These are phyloP conservation scores for Tonatia bakeri DNA, from an alignment of 2,113 vertebrate species.

Conservation along the genomic window DNA sequence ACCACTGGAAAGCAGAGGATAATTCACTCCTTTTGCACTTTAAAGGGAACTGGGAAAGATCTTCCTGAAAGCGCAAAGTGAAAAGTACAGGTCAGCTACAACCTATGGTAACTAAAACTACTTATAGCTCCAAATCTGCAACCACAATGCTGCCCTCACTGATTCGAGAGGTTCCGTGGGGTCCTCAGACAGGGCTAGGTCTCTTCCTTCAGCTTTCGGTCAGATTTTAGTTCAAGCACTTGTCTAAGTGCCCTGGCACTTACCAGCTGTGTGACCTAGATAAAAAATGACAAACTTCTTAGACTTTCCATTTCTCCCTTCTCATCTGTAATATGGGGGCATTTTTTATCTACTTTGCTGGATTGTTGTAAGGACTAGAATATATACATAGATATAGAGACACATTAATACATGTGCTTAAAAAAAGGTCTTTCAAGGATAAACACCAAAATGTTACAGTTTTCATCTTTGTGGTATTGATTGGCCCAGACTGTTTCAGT, in stretches of 20 bases:
- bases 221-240: neutral
- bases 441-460: neutral
- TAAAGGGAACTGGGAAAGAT: neutral
- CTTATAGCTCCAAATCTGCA: neutral
- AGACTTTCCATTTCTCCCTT: neutral
- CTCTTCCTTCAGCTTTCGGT: neutral
- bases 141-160: neutral
- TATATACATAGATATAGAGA: neutral
- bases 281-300: neutral
- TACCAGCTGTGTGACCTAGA: slow-evolving; percentile 45
- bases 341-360: neutral
- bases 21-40: neutral
- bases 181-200: neutral
- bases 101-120: neutral
- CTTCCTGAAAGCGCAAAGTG: neutral
- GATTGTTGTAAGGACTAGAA: neutral
- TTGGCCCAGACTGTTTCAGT: neutral
- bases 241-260: neutral
- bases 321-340: neutral
- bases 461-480: neutral
- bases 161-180: neutral
- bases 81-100: neutral
- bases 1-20: neutral
- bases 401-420: neutral
- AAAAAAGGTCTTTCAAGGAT: neutral